Conservation (phyloP, 2,113 vertebrate genomes). For the Aptenodytes patagonicus region DNA sequence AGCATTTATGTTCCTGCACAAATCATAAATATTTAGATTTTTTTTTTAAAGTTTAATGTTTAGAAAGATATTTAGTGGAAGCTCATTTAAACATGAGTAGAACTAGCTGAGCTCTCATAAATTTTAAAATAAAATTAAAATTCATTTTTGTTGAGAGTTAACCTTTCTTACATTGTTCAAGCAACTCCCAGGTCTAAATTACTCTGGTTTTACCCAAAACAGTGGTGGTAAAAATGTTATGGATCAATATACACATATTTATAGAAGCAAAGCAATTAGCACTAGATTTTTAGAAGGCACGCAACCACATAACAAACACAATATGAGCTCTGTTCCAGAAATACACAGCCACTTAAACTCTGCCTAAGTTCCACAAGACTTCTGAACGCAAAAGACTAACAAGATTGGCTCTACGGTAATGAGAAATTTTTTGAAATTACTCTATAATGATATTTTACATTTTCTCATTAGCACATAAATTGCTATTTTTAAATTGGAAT, state of each 20-base stretch:
- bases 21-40: slow-evolving; percentile 7
- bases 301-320: background rate
- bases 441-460: slow-evolving; percentile 2
- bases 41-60: background rate
- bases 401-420: background rate
- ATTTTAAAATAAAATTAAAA: background rate
- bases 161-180: background rate
- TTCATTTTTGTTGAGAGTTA: background rate
- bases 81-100: background rate
- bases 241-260: background rate
- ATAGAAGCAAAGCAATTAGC: background rate
- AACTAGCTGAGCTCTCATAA: background rate
- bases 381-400: background rate
- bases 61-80: background rate
- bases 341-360: background rate
- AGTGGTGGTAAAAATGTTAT: background rate
- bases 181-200: background rate
- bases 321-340: background rate
- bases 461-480: slow-evolving; percentile 24
- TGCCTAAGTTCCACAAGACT: background rate
- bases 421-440: background rate
- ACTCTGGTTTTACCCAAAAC: background rate
- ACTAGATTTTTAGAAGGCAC: background rate
- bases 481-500: background rate
- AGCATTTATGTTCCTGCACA: background rate